phyloP scores from a whole-genome alignment of 2,113 vertebrate genomes.

The Eleginops maclovinus region DNA sequence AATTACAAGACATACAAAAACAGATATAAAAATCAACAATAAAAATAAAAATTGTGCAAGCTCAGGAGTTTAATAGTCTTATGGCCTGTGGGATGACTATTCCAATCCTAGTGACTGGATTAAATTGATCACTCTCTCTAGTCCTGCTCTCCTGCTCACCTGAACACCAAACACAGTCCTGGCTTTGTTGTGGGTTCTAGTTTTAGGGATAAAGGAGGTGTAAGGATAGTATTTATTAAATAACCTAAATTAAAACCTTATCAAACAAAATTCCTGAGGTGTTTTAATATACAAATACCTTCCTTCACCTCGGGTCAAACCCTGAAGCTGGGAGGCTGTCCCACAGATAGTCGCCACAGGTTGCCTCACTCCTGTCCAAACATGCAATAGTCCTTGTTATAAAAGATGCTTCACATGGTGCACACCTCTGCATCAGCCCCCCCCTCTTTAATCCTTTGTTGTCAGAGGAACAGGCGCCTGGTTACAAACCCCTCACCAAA shows the following conservation, averaged over 20 bases:
- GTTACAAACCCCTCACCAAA: not conserved
- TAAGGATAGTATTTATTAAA: not conserved
- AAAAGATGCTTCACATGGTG: constrained; percentile 23
- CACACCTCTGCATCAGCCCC: constrained; percentile 25
- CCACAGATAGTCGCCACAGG: constrained; percentile 16
- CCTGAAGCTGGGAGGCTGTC: not conserved
- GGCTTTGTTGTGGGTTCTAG: too few species aligned
- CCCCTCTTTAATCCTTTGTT: constrained; percentile 17
- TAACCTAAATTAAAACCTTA: too few species aligned
- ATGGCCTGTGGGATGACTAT: too few species aligned
- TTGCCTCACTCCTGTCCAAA: constrained; percentile 34
- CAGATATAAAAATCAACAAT: too few species aligned
- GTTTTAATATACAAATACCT: constrained; percentile 9
- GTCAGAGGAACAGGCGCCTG: not conserved
- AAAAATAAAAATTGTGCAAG: too few species aligned
- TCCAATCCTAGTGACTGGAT: too few species aligned
- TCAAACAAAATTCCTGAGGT: not conserved
- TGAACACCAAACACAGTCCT: too few species aligned
- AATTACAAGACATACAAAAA: too few species aligned
- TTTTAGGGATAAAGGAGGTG: not conserved
- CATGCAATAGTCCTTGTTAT: constrained; percentile 32
- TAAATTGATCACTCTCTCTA: too few species aligned
- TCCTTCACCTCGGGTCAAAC: not conserved
- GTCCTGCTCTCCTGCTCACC: too few species aligned
- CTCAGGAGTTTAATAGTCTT: too few species aligned